phyloP scores from a whole-genome alignment of 2,113 vertebrate species.

The Capreolus pygargus region DNA sequence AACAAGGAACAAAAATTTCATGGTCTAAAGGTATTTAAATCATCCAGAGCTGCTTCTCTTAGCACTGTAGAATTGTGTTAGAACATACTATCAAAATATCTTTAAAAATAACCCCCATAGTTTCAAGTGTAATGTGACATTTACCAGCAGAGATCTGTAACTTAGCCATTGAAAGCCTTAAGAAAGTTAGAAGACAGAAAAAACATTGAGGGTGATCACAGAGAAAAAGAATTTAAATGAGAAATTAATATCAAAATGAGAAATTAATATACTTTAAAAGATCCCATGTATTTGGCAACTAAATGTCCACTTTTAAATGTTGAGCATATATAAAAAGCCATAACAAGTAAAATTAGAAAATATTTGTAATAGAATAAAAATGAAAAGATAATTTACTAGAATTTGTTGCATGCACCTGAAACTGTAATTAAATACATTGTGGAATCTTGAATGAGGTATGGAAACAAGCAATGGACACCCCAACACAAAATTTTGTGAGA shows the following conservation, averaged over 20 bases:
- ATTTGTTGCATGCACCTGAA: neutral
- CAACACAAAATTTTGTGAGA: neutral
- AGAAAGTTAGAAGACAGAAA: neutral
- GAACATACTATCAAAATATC: neutral
- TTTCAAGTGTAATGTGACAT: neutral
- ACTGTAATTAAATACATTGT: neutral
- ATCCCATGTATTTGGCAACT: neutral
- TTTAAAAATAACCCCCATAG: neutral
- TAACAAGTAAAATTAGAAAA: neutral
- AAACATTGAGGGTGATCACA: neutral
- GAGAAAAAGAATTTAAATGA: neutral
- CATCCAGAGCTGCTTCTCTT: neutral
- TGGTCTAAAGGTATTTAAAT: neutral
- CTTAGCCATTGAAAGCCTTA: neutral
- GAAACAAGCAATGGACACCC: neutral
- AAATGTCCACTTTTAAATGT: neutral
- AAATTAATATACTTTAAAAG: neutral
- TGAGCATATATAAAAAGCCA: neutral
- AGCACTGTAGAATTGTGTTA: neutral
- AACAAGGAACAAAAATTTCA: neutral
- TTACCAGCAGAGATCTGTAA: neutral
- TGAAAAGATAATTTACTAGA: neutral
- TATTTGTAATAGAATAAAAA: neutral
- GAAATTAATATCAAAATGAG: neutral
- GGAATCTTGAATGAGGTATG: neutral